Evolutionary conservation across 2,888 invertebrate genomes (phyloP).

Genomic region (Melangyna quadrimaculata): DNA sequence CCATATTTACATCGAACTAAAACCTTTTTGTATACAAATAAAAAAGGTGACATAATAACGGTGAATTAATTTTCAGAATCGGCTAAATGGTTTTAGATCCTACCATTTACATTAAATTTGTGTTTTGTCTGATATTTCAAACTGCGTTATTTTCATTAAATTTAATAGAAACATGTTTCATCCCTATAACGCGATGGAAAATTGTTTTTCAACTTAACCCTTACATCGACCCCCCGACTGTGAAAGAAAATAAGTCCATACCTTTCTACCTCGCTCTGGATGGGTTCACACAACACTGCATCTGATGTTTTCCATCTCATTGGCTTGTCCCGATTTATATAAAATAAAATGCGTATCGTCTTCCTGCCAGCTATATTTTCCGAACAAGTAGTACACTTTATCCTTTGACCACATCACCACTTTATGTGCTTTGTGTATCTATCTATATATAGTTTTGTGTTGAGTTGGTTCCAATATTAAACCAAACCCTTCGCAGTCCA

Average conservation of each 20-base stretch:
- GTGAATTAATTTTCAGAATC: too few relatives aligned
- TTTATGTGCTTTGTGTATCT: conserved; percentile 15
- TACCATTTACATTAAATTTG: too few relatives aligned
- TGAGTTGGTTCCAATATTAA: not conserved
- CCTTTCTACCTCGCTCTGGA: not conserved
- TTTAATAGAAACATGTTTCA: not conserved
- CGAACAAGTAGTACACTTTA: conserved; percentile 37
- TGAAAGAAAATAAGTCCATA: not conserved
- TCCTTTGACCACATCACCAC: conserved; percentile 44
- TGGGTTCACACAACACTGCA: conserved; percentile 29
- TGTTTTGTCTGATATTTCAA: too few relatives aligned
- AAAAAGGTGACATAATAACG: too few relatives aligned
- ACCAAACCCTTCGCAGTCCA: conserved; percentile 36
- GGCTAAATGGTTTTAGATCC: too few relatives aligned
- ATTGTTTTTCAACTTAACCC: not conserved
- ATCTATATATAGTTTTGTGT: not conserved
- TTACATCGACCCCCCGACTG: conserved; percentile 14
- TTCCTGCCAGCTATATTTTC: conserved; percentile 36
- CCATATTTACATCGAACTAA: too few relatives aligned
- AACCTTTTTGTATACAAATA: too few relatives aligned
- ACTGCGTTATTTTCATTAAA: not conserved
- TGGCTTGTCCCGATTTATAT: conserved; percentile 42
- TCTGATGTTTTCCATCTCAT: conserved; percentile 53
- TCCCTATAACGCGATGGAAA: not conserved
- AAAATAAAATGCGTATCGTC: conserved; percentile 58